These are phyloP conservation scores for Iphiclides podalirius DNA, from an alignment of 2,888 invertebrate species.

Conservation along the genomic window DNA sequence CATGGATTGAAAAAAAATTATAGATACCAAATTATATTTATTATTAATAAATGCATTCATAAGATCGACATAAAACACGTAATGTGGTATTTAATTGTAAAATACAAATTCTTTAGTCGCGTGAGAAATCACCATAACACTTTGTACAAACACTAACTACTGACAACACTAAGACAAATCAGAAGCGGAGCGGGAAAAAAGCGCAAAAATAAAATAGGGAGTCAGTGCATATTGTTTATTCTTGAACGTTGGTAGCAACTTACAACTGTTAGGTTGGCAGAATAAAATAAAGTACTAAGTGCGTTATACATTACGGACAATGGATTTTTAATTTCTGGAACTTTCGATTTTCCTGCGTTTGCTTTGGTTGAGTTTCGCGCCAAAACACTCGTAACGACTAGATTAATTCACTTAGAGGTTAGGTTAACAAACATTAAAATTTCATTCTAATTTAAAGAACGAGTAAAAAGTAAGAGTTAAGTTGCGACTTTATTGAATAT, in stretches of 20 bases:
- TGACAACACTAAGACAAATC: conserved; percentile 1
- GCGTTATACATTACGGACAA: conserved; percentile 14
- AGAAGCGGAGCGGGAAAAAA: conserved; percentile 6
- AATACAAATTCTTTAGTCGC: no score
- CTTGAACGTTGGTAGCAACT: conserved; percentile 30
- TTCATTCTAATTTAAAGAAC: no score
- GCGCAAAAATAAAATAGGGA: conserved; percentile 31
- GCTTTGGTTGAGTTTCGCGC: not conserved
- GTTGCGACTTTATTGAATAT: no score
- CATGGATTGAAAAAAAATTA: no score
- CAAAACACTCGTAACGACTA: not conserved
- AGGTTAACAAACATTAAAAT: no score
- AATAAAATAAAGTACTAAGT: conserved; percentile 25
- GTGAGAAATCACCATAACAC: not conserved
- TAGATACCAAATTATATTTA: no score
- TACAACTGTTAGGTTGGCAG: conserved; percentile 21
- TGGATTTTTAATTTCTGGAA: not conserved
- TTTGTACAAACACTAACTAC: not conserved
- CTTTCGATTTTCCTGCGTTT: no score
- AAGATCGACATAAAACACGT: no score
- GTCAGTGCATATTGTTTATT: conserved; percentile 57
- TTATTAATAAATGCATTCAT: no score
- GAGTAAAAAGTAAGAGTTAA: no score
- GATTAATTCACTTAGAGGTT: not conserved
- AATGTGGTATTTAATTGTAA: no score